These are phyloP conservation scores for Microtus richardsoni DNA, from an alignment of 2,113 vertebrate species.

Conservation along the genomic window DNA sequence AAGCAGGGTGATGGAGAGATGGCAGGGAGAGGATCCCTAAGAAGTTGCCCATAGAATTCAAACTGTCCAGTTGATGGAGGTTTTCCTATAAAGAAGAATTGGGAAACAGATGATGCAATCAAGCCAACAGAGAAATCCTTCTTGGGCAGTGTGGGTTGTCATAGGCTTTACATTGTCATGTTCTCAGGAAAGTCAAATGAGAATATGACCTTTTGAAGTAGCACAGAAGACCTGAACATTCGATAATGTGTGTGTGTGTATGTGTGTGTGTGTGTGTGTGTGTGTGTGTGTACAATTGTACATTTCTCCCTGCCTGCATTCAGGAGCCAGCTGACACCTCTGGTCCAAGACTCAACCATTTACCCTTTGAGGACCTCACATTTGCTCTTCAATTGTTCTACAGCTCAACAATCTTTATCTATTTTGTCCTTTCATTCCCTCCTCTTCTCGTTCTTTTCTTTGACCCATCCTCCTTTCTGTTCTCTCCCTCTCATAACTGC, in stretches of 20 bases:
- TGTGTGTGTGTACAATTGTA: too few species aligned
- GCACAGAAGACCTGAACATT: neutral
- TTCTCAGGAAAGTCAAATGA: slow-evolving; percentile 2
- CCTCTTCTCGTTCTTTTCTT: neutral
- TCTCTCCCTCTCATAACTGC: neutral
- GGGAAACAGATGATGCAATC: neutral
- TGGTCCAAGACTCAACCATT: neutral
- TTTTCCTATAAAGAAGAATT: neutral
- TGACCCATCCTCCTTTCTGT: neutral
- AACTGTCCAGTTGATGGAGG: neutral
- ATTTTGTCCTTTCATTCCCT: neutral
- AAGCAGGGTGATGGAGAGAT: neutral
- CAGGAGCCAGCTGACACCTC: neutral
- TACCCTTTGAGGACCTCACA: neutral
- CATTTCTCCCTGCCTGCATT: neutral
- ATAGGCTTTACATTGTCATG: neutral
- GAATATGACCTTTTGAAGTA: neutral
- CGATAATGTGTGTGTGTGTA: neutral
- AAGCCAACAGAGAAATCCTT: neutral
- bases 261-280: too few species aligned
- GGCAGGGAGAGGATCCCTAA: neutral
- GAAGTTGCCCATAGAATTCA: neutral
- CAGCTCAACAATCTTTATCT: neutral
- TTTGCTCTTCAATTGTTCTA: neutral
- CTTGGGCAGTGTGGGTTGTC: neutral